Conservation (phyloP, 2,888 invertebrate species). For the Caenorhabditis sp. region DNA sequence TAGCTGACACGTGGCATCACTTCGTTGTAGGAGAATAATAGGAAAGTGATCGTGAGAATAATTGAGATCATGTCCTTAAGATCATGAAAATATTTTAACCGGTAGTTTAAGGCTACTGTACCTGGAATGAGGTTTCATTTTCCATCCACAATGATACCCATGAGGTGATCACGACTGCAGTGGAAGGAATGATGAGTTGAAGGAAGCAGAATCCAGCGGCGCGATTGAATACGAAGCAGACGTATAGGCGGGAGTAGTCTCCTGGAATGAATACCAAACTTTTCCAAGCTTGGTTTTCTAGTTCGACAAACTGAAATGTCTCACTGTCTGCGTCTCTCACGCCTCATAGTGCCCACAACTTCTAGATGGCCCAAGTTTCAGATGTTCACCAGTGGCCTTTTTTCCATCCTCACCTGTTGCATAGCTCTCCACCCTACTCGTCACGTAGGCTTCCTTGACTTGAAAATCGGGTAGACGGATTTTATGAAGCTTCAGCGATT, state of each 20-base stretch:
- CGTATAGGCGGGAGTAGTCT: conserved; percentile 82
- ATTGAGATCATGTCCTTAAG: conserved; percentile 82
- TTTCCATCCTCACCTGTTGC: conserved; percentile 72
- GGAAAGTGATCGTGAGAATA: conserved; percentile 82
- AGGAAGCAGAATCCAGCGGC: conserved; percentile 83
- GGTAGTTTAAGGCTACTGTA: not conserved
- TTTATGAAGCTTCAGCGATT: conserved; percentile 74
- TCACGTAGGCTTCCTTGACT: conserved; percentile 80
- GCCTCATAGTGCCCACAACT: too few relatives aligned
- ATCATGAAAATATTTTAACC: not conserved
- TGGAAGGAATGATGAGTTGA: conserved; percentile 81
- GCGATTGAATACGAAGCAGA: conserved; percentile 82
- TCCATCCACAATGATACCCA: conserved; percentile 84
- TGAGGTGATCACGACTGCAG: conserved; percentile 83
- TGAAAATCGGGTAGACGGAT: conserved; percentile 81
- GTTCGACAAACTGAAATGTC: not conserved
- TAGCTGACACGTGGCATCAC: conserved; percentile 83
- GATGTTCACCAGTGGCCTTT: too few relatives aligned
- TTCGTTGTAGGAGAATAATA: conserved; percentile 83
- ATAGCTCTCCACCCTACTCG: conserved; percentile 78
- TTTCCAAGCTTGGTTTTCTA: not conserved
- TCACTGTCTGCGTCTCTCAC: not conserved
- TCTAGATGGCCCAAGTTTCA: too few relatives aligned
- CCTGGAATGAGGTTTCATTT: conserved; percentile 79
- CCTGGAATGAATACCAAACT: conserved; percentile 65